Base-by-base conservation (phyloP, 2,797 vertebrate species). In the Argentina silus region DNA sequence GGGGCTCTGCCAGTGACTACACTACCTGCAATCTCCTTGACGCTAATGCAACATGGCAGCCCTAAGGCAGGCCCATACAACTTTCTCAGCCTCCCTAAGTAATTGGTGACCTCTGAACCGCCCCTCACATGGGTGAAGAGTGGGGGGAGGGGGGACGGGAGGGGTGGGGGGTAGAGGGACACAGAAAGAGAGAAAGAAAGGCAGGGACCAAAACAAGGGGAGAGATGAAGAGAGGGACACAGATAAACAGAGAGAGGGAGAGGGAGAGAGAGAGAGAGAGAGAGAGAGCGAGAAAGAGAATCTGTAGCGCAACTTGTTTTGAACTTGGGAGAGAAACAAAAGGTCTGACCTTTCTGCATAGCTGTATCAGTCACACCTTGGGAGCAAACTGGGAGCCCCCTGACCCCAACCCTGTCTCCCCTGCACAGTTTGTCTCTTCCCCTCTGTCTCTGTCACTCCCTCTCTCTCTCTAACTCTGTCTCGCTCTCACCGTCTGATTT, bases 21-120 rank as follows among this genome's bases (percentile, higher is more conserved):
- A 74, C 89, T 94, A 94, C 93, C 92, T 95, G 92, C 82, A 78
- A 87, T 79, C 84, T 79, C 72, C 64, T 77, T 94, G 93, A 95
- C 70, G 78, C 51, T 97, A 96, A 98, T 95, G 85, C 60, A 91
- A 86, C 88, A 81, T 92, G 96, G 93, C 96, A 97, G 94, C 93
- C 83, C 75, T 84, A 93, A 93, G 95, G 92, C 91, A 90, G 88
- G 91, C 90, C 89, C 91, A 91, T 81, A 88, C 91, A 92, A 92
- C 91, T 93, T 94, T 94, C 94, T 91, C 90, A 91, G 95, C 92
- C 93, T 94, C 89, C 90, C 92, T 55, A 81, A 92, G 95, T 95
- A 96, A 96, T 94, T 96, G 94, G 93, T 93, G 92, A 95, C 90
- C 94, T 88, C 78, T 92, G 87, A 94, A 92, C 94, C 88, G 81